Base-by-base conservation (phyloP, 2,888 invertebrate species). In the Pimpla rufipes region DNA sequence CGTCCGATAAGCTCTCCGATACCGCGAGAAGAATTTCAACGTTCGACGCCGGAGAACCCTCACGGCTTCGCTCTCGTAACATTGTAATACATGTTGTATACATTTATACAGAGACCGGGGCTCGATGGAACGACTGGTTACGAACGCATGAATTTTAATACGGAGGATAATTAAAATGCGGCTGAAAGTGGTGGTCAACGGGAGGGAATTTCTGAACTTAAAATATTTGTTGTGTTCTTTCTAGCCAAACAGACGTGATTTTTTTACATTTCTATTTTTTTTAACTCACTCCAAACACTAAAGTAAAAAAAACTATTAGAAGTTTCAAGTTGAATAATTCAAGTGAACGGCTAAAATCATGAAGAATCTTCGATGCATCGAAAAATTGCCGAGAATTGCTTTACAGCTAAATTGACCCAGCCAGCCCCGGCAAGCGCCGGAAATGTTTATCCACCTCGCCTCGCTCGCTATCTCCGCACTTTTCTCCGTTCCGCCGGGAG, bases 1-100 rank as follows among this genome's bases (percentile, higher is more conserved):
- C 37, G 50, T 47, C 35, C 79, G 71, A 79, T 70, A 79, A 79
- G 73, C 37, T 47, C 11, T 18, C 21, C 57, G 66, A 67, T 73
- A 67, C 37, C 37, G 35, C 57, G 35, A 21, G 57, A 66, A 73
- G 57, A 73, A 73, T 73, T 73, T 64, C 79, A 37, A 57, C 79
- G 23, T 66, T 57, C 73, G 47, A 40, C 10, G 59, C 7, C 10
- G 8, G 7, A 29, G 18, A 13, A 64, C 21, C 11, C 10, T 50
- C 10, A 23, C 45, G 10, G 55, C 37, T 21, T 42, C 37, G 8
- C 13, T 66, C 42, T 45, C 13, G 64, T 59, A n/a, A 62, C 62
- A 62, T 62, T 62, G 62, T 18, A 11, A 62, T 37, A 62, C 62
- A 62, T 18, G 37, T 62, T 62, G 37, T 59, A 59, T 16, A 59